Base-by-base conservation (phyloP, 2,888 invertebrate species). In the Callyntrura sp. region DNA sequence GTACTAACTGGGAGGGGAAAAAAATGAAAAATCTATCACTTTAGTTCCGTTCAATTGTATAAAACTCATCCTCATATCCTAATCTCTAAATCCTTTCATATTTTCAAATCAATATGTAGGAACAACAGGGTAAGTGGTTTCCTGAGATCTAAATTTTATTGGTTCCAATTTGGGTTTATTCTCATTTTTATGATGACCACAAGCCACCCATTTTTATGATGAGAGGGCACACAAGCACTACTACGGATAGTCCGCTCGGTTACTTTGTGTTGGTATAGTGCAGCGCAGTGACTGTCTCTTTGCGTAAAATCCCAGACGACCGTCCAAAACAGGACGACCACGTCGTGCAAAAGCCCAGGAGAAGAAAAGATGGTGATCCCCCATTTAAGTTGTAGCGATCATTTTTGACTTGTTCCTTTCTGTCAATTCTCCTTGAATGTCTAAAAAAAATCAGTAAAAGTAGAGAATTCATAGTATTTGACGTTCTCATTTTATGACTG, bases 131-230 rank as follows among this genome's bases (percentile, higher is more conserved):
- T 2, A 35, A 35, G 35, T 35, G 35, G 35, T 35, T 35, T 17
- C 17, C 3, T 57, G 8, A 57, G 17, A 57, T 62, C 62, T 62
- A 25, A 8, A 43, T 48, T 73, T 48, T 48, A 48, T 48, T 45
- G 48, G 28, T 78, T 78, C 17, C 78, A 78, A 78, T 78, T 78
- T 55, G 51, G 78, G n/a, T 78, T 78, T 78, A 78, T 78, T 78
- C 14, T 78, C 78, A 78, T 55, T 78, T 78, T 78, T 78, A 78
- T 78, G 78, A 78, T 78, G 78, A 78, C 78, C 78, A 78, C 78
- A 20, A 78, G 78, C 78, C 17, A 51, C 35, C 35, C 35, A 4
- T 35, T 35, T 35, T 35, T 35, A 35, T 35, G 35, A 35, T 55
- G 17, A 55, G 78, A 55, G 78, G 55, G 51, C 28, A 55, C 76